phyloP scores from a whole-genome alignment of 2,113 vertebrate species.

The Triplophysa dalaica region DNA sequence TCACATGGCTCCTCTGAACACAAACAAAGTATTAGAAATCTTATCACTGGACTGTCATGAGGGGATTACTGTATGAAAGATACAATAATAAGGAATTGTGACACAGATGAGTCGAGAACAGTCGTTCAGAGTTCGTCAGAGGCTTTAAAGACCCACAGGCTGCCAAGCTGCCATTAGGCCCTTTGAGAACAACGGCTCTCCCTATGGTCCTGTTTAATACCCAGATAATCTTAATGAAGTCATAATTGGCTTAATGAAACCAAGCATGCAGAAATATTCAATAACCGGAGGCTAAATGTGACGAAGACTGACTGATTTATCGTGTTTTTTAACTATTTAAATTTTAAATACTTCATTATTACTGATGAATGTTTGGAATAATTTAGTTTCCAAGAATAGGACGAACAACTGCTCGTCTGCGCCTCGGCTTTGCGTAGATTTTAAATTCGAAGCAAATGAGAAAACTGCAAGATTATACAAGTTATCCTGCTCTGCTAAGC shows the following conservation, averaged over 20 bases:
- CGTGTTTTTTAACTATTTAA: not conserved
- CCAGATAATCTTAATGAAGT: not conserved
- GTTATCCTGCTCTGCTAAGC: not conserved
- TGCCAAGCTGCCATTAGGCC: not conserved
- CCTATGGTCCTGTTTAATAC: not conserved
- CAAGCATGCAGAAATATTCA: not conserved
- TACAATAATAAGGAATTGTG: not conserved
- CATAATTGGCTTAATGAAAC: not conserved
- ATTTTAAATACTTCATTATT: not conserved
- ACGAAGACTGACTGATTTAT: not conserved
- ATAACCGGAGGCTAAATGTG: not conserved
- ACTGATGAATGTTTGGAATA: not conserved
- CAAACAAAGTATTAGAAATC: not conserved
- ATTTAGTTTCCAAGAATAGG: not conserved
- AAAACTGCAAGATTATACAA: too few species aligned
- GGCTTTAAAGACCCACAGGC: not conserved
- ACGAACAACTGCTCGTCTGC: not conserved
- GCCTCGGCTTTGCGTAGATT: slow-evolving; percentile 19
- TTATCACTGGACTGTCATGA: too few species aligned
- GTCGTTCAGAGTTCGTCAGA: slow-evolving; percentile 15
- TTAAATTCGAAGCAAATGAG: slow-evolving; percentile 8
- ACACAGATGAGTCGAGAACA: not conserved
- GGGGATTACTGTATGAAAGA: too few species aligned
- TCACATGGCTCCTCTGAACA: not conserved
- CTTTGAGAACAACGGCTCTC: not conserved